Percentiles rank a stretch among this genome's conserved stretches.
Conservation (phyloP, 2,113 vertebrate genomes). For the Perccottus glenii region DNA sequence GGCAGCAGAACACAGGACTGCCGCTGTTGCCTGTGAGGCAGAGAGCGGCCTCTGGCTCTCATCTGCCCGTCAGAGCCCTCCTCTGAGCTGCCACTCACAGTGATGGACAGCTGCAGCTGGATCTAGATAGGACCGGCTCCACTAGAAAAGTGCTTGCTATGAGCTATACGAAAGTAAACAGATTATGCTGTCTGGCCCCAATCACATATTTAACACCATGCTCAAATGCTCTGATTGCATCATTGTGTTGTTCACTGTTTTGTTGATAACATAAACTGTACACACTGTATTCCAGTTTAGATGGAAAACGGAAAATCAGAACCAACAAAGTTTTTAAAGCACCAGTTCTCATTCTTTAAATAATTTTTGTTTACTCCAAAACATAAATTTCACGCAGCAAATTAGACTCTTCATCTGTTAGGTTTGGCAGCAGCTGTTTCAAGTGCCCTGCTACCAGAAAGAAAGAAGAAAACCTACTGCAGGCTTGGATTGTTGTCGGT, state of each 20-base stretch:
- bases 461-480: too few species aligned
- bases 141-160: slow-evolving; percentile 18
- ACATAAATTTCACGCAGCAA: too few species aligned
- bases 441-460: too few species aligned
- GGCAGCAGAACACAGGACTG: slow-evolving; percentile 73
- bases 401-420: too few species aligned
- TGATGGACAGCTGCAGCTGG: slow-evolving; percentile 64
- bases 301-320: neutral
- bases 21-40: slow-evolving; percentile 77
- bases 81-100: slow-evolving; percentile 69
- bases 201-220: slow-evolving; percentile 15
- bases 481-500: too few species aligned
- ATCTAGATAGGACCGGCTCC: slow-evolving; percentile 38
- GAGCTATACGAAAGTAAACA: slow-evolving; percentile 1
- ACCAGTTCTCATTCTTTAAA: too few species aligned
- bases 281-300: neutral
- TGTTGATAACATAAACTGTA: neutral
- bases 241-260: slow-evolving; percentile 5
- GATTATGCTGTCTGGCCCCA: slow-evolving; percentile 6
- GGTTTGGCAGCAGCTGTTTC: too few species aligned
- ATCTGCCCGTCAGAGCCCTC: slow-evolving; percentile 73
- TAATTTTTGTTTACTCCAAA: too few species aligned
- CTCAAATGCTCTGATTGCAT: slow-evolving; percentile 23
- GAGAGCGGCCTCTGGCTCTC: slow-evolving; percentile 71
- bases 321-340: neutral